Conservation (phyloP, 2,888 invertebrate genomes). For the Phaedon cochleariae region DNA sequence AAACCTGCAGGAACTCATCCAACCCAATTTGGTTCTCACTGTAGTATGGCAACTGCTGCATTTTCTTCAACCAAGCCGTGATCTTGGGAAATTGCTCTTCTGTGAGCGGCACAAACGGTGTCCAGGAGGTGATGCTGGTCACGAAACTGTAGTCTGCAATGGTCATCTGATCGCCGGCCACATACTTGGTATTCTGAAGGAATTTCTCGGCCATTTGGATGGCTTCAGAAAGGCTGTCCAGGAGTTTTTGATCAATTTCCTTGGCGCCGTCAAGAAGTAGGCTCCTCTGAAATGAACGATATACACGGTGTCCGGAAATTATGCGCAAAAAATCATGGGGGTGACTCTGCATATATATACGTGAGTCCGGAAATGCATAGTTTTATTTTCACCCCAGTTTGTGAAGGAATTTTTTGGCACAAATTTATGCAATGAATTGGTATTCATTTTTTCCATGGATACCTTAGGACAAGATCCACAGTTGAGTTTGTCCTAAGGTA, state of each 20-base stretch:
- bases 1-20: background rate
- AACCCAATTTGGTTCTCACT: conserved; percentile 28
- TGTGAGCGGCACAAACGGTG: conserved; percentile 30
- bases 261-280: conserved; percentile 37
- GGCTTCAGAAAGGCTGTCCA: conserved; percentile 1
- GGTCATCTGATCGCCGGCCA: conserved; percentile 10
- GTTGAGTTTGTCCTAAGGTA: too few species aligned
- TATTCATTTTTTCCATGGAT: too few species aligned
- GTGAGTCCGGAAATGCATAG: too few species aligned
- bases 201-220: conserved; percentile 7
- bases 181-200: background rate
- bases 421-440: too few species aligned
- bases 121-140: conserved; percentile 4
- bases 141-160: conserved; percentile 17
- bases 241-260: conserved; percentile 19
- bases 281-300: conserved; percentile 34
- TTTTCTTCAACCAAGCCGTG: conserved; percentile 54
- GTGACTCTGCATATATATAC: too few species aligned
- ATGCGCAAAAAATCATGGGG: too few species aligned
- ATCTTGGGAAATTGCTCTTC: conserved; percentile 42
- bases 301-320: background rate
- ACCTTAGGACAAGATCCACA: too few species aligned
- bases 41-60: conserved; percentile 54
- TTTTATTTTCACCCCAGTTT: too few species aligned
- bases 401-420: too few species aligned